Percentiles rank a stretch among this genome's conserved stretches.
These are phyloP conservation scores for Cosmopolites sordidus DNA, from an alignment of 2,888 invertebrate species.

Conservation along the genomic window DNA sequence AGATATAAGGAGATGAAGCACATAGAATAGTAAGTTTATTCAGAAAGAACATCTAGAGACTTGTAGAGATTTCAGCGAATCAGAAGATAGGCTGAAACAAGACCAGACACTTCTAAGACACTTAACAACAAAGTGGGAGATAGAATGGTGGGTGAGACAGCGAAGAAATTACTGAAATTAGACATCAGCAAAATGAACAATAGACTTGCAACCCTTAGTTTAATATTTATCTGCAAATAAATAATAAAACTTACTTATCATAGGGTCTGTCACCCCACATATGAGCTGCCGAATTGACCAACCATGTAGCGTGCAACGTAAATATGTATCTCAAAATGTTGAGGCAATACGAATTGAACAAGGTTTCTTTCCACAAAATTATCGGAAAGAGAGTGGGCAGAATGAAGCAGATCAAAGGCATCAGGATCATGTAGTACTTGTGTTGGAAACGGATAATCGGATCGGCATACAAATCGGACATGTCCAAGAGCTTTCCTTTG, in stretches of 20 bases:
- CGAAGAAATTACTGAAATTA: no score
- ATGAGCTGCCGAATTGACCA: constrained; percentile 87
- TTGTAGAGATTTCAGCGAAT: no score
- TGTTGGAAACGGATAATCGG: constrained; percentile 80
- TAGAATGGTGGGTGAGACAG: no score
- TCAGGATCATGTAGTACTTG: constrained; percentile 64
- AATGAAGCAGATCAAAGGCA: constrained; percentile 70
- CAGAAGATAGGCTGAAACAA: no score
- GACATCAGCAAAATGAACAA: no score
- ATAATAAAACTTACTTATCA: constrained; percentile 55
- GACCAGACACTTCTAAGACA: no score
- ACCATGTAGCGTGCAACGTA: constrained; percentile 75
- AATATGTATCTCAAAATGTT: constrained; percentile 73
- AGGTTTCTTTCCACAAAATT: constrained; percentile 71
- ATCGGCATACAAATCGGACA: constrained; percentile 78
- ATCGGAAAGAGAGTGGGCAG: constrained; percentile 73
- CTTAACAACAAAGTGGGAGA: no score
- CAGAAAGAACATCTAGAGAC: no score
- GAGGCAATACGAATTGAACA: constrained; percentile 63
- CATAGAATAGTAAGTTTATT: no score
- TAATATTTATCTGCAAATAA: no score
- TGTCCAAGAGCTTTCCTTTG: constrained; percentile 81
- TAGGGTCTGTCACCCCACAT: constrained; percentile 73
- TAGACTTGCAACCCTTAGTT: no score
- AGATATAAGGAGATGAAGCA: no score